Evolutionary conservation across 2,797 vertebrate species (phyloP).

Genomic region (Epinephelus awoara): DNA sequence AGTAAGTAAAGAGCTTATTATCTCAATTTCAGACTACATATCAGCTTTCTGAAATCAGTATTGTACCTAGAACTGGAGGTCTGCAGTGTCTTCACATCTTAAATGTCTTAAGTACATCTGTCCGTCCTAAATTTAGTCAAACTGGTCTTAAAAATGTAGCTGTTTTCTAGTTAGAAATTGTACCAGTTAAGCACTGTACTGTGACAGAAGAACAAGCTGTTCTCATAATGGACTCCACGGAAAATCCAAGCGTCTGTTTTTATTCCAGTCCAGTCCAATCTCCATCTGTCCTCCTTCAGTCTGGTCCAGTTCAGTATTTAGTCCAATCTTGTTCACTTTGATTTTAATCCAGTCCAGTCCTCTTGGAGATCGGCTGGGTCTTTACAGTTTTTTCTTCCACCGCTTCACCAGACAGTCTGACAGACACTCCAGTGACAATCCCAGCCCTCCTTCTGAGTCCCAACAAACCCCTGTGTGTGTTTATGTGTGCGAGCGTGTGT

Average conservation of each 20-base stretch:
- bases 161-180: too few species aligned
- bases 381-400: conserved; percentile 38
- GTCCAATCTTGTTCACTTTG: conserved; percentile 3
- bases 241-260: background rate
- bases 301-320: conserved; percentile 11
- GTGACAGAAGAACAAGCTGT: too few species aligned
- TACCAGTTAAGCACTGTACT: too few species aligned
- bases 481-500: conserved; percentile 22
- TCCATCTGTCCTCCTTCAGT: background rate
- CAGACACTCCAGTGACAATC: conserved; percentile 82
- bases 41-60: too few species aligned
- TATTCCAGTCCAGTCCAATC: background rate
- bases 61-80: too few species aligned
- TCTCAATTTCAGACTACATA: too few species aligned
- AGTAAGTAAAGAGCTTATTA: too few species aligned
- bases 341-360: conserved; percentile 15
- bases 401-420: conserved; percentile 57
- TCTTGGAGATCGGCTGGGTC: conserved; percentile 25
- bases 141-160: too few species aligned
- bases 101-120: too few species aligned
- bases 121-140: too few species aligned
- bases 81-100: too few species aligned
- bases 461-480: conserved; percentile 26
- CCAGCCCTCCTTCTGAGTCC: conserved; percentile 59
- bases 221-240: background rate